These are phyloP conservation scores for Crioceris asparagi DNA, from an alignment of 2,888 invertebrate genomes.

Conservation along the genomic window DNA sequence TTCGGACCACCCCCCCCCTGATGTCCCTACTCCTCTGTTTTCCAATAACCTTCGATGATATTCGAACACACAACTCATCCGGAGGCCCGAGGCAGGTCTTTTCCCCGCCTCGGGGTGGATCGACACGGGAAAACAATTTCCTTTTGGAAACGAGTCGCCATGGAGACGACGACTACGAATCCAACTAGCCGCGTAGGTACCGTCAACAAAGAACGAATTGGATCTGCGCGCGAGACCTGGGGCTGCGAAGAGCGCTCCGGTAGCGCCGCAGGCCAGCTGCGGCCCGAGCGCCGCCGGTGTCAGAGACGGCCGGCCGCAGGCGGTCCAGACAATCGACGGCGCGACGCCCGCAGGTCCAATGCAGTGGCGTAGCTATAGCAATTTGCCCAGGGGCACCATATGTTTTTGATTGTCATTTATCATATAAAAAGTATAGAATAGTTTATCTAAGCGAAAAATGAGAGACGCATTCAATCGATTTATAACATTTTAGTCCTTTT, in stretches of 20 bases:
- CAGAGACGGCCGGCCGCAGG: constrained; percentile 24
- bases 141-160: constrained; percentile 26
- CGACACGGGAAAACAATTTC: constrained; percentile 7
- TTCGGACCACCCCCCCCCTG: too few relatives aligned
- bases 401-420: too few relatives aligned
- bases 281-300: constrained; percentile 28
- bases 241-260: constrained; percentile 21
- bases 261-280: constrained; percentile 22
- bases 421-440: too few relatives aligned
- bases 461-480: too few relatives aligned
- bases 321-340: constrained; percentile 29
- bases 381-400: too few relatives aligned
- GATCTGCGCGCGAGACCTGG: constrained; percentile 18
- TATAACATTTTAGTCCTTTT: too few relatives aligned
- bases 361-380: too few relatives aligned
- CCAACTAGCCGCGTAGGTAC: constrained; percentile 20
- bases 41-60: too few relatives aligned
- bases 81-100: not conserved
- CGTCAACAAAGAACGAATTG: constrained; percentile 34
- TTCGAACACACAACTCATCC: too few relatives aligned
- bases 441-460: too few relatives aligned
- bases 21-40: too few relatives aligned
- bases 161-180: too few relatives aligned
- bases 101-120: not conserved
- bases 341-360: constrained; percentile 21